Percentiles rank a stretch among this genome's conserved stretches.
Conservation (phyloP, 1,140 invertebrate species). For the Drosophila lacertosa region DNA sequence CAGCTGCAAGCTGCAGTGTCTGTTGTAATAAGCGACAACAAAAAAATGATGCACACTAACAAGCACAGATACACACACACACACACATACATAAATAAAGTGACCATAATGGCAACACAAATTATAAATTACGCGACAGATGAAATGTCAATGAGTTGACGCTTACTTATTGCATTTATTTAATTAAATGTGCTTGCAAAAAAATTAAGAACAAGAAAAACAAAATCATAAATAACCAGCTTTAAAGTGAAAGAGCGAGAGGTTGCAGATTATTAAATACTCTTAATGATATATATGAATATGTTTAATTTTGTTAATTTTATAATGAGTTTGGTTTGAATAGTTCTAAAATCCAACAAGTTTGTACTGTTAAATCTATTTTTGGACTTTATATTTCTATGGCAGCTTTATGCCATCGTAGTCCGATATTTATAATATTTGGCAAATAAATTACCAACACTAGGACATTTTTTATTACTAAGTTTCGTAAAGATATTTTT, state of each 20-base stretch:
- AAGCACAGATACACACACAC: background rate
- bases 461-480: too few species aligned
- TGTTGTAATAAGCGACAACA: slow-evolving; percentile 28
- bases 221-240: slow-evolving; percentile 7
- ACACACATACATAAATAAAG: background rate
- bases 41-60: slow-evolving; percentile 23
- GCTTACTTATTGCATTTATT: slow-evolving; percentile 78
- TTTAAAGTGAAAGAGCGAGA: background rate
- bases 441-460: too few species aligned
- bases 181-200: slow-evolving; percentile 66
- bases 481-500: too few species aligned
- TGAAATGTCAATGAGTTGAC: slow-evolving; percentile 75
- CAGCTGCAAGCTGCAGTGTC: slow-evolving; percentile 27
- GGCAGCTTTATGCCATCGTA: too few species aligned
- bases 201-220: slow-evolving; percentile 12
- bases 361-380: too few species aligned
- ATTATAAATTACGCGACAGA: slow-evolving; percentile 81
- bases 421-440: too few species aligned
- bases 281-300: background rate
- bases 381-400: too few species aligned
- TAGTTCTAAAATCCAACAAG: too few species aligned
- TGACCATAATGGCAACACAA: slow-evolving; percentile 77
- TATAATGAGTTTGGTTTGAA: too few species aligned
- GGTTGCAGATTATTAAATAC: background rate
- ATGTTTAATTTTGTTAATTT: too few species aligned